Conservation (phyloP, 2,113 vertebrate species). For the Platichthys stellatus region DNA sequence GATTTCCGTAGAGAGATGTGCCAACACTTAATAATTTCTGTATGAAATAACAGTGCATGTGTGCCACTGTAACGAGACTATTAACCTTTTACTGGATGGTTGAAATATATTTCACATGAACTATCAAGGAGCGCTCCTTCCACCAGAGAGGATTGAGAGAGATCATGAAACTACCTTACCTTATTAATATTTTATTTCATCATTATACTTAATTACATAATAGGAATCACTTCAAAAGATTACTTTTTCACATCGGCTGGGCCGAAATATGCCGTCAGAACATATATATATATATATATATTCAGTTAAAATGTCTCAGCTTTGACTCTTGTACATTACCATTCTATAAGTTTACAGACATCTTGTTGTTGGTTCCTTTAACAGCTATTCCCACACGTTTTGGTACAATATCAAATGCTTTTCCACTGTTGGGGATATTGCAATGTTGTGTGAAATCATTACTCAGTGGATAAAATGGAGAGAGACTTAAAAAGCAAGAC, state of each 20-base stretch:
- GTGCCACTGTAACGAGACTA: too few species aligned
- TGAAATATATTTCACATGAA: too few species aligned
- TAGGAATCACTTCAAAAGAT: background rate
- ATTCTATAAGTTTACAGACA: background rate
- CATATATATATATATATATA: background rate
- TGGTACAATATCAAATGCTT: background rate
- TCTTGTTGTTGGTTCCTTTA: too few species aligned
- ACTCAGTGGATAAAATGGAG: conserved; percentile 1
- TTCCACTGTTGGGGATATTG: background rate
- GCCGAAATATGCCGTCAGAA: too few species aligned
- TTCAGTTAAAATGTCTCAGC: background rate
- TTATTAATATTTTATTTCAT: conserved; percentile 28
- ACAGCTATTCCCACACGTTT: background rate
- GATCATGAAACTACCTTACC: background rate
- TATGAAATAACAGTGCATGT: too few species aligned
- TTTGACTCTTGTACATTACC: background rate
- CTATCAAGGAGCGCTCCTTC: too few species aligned
- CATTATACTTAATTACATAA: background rate
- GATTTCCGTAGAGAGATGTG: too few species aligned
- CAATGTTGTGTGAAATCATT: background rate
- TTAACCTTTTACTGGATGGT: too few species aligned
- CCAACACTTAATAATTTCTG: too few species aligned
- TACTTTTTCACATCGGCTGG: background rate
- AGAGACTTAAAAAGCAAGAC: too few species aligned
- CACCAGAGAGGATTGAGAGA: background rate